Evolutionary conservation across 2,888 invertebrate genomes (phyloP), one percentile per base, ranked within the genome.

Genomic region (Nomada lathburiana): DNA sequence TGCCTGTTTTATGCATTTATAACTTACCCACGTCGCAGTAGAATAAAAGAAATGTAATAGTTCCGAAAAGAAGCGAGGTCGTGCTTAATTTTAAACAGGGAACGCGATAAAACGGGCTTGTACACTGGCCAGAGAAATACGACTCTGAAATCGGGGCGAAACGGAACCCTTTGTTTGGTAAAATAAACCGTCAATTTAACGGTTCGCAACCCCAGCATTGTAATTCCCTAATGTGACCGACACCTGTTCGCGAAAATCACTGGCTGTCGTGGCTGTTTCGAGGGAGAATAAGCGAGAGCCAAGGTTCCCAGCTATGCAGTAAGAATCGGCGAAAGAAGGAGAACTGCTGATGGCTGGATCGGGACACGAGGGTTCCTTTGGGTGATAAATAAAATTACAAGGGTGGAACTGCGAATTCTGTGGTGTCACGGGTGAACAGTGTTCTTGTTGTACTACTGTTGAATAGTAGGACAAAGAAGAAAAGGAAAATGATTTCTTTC

Each of bases 341-440:
- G 62, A 50, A 59, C n/a, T 23, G 18, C 23, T 26, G 70, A 47
- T 44, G 20, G 69, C 29, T 44, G 65, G 69, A 63, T 62, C 64
- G n/a, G 29, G 47, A 26, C 18, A 44, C 36, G 50, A 70, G 75
- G 11, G 55, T 76, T 74, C 59, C 64, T 18, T 2, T 2, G 77
- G 44, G 42, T 76, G 69, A 76, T 85, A 87, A 88, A 87, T 88
- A 86, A 86, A 75, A 84, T 86, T 81, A 86, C 20, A 47, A 47
- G 62, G 52, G 72, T 9, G 64, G 42, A 9, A 20, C 10, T 47
- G 44, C 20, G 16, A 59, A 76, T 36, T 72, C 13, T 36, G 18
- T 18, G 47, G 3, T 53, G n/a, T 2, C 11, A 10, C 5, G 44
- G 26, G 4, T 0, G 26, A 57, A 29, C 16, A 1, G 16, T 44